A percentile compares a stretch with the other conserved stretches of the same genome.
Conservation (phyloP, 2,113 vertebrate species). For the Epinephelus fuscoguttatus region DNA sequence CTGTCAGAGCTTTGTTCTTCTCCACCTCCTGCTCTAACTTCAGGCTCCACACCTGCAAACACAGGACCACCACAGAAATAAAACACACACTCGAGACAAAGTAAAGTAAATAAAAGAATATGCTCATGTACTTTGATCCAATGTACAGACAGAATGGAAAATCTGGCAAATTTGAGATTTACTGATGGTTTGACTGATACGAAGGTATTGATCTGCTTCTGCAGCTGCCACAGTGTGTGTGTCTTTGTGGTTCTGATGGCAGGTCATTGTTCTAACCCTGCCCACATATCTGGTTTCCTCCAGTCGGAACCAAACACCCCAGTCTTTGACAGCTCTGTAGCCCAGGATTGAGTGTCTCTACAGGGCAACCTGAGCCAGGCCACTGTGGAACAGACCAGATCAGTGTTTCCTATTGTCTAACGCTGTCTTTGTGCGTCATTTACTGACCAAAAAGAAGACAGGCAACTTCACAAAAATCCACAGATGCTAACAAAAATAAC, state of each 20-base stretch:
- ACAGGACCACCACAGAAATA: slow-evolving; percentile 30
- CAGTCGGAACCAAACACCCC: slow-evolving; percentile 76
- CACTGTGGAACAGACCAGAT: slow-evolving; percentile 59
- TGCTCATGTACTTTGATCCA: background rate
- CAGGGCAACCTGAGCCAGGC: slow-evolving; percentile 75
- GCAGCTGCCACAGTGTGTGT: background rate
- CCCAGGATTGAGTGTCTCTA: slow-evolving; percentile 72
- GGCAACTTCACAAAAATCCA: background rate
- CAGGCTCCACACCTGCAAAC: slow-evolving; percentile 91
- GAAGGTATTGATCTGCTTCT: slow-evolving; percentile 27
- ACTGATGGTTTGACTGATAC: slow-evolving; percentile 17
- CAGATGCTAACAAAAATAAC: background rate
- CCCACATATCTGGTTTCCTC: slow-evolving; percentile 71
- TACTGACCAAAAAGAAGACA: slow-evolving; percentile 20
- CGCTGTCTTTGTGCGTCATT: slow-evolving; percentile 1
- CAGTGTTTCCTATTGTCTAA: slow-evolving; percentile 63
- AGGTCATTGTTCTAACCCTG: slow-evolving; percentile 64
- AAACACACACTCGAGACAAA: background rate
- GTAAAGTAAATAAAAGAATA: background rate
- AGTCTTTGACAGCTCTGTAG: slow-evolving; percentile 53
- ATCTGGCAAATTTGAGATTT: slow-evolving; percentile 9
- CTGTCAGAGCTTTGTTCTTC: slow-evolving; percentile 94
- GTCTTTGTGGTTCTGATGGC: slow-evolving; percentile 38
- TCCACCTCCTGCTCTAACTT: slow-evolving; percentile 94
- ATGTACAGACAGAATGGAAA: background rate